Percentiles rank a stretch among this genome's conserved stretches.
phyloP scores from a whole-genome alignment of 35 echinoderm and acorn worm genomes.

The Stichopus chloronotus region DNA sequence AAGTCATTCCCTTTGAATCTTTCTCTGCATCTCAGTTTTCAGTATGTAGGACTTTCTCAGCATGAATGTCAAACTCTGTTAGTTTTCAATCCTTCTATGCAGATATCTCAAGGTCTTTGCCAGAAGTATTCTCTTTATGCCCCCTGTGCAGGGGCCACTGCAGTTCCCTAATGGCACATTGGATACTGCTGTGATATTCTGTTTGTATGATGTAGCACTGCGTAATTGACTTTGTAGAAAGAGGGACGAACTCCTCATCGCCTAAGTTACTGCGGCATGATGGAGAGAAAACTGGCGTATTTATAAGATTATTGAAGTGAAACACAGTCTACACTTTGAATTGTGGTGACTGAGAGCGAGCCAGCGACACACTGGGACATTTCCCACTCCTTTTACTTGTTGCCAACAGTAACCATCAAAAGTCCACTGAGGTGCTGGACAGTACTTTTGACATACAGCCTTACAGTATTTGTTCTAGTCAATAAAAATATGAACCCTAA shows the following conservation, averaged over 20 bases:
- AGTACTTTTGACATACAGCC: too few species aligned
- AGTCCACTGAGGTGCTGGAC: too few species aligned
- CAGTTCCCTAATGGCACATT: slow-evolving; percentile 47
- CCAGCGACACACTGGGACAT: neutral
- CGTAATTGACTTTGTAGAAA: neutral
- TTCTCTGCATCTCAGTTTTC: neutral
- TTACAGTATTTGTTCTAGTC: too few species aligned
- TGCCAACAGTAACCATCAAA: neutral
- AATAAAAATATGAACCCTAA: too few species aligned
- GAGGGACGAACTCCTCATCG: neutral
- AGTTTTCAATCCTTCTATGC: neutral
- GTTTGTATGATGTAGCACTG: neutral
- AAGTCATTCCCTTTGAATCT: neutral
- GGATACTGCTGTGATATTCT: slow-evolving; percentile 32
- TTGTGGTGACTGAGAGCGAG: neutral
- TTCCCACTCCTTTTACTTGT: neutral
- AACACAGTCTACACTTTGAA: neutral
- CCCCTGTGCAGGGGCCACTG: slow-evolving; percentile 45
- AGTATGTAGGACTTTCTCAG: slow-evolving; percentile 8
- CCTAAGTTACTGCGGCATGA: neutral
- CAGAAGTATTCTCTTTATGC: slow-evolving; percentile 5
- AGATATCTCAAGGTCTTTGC: slow-evolving; percentile 26
- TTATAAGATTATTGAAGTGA: neutral
- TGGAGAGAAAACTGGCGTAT: neutral
- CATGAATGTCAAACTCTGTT: slow-evolving; percentile 34